A percentile compares a stretch with the other conserved stretches of the same genome.
Conservation (phyloP, 2,888 invertebrate genomes). For the Drosophila fungiperda region DNA sequence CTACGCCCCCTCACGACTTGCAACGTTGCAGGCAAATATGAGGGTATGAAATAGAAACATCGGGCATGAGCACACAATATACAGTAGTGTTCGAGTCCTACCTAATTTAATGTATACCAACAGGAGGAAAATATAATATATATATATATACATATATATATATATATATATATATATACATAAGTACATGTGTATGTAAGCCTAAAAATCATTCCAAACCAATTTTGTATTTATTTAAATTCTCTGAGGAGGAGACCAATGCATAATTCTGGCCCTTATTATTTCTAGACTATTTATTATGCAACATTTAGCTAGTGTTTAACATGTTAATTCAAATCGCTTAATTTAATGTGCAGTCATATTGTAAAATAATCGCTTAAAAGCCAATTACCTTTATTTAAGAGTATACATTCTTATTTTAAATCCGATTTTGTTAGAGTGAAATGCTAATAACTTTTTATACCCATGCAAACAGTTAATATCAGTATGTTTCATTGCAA, state of each 20-base stretch:
- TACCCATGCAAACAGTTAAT: background rate
- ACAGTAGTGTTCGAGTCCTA: background rate
- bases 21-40: conserved; percentile 13
- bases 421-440: background rate
- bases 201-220: background rate
- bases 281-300: conserved; percentile 2
- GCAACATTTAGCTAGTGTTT: background rate
- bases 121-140: background rate
- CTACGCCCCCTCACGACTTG: conserved; percentile 16
- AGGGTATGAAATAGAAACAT: conserved; percentile 32
- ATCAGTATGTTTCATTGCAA: background rate
- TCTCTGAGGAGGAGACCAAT: background rate
- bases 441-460: background rate
- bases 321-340: background rate
- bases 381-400: background rate
- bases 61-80: conserved; percentile 26
- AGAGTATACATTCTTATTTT: background rate
- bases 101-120: conserved; percentile 13
- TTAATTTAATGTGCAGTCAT: background rate
- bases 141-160: background rate
- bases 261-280: conserved; percentile 2
- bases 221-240: conserved; percentile 4
- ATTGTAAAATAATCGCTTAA: background rate
- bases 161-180: background rate
- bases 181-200: background rate